phyloP scores from a whole-genome alignment of 1,140 invertebrate genomes.

The Drosophila eugracilis region DNA sequence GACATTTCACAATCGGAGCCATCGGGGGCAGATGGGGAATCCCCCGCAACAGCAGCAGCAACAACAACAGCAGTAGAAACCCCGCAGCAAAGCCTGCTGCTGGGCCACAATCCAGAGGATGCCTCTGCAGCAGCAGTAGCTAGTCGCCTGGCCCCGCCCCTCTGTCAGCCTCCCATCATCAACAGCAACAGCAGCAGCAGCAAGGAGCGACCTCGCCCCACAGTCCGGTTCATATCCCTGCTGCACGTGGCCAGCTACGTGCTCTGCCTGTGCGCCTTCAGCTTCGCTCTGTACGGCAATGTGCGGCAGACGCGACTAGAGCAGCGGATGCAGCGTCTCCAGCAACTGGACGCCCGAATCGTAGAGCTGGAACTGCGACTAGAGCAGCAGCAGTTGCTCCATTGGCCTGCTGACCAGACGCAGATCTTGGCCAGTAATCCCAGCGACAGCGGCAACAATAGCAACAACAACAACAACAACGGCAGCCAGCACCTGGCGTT shows the following conservation, averaged over 20 bases:
- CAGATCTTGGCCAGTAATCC: slow-evolving; percentile 43
- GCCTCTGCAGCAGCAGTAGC: slow-evolving; percentile 37
- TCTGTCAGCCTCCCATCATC: slow-evolving; percentile 38
- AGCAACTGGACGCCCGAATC: slow-evolving; percentile 79
- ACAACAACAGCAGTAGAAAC: slow-evolving; percentile 10
- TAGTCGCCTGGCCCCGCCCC: slow-evolving; percentile 70
- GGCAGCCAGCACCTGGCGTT: slow-evolving; percentile 33
- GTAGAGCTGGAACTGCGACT: slow-evolving; percentile 74
- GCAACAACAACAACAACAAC: slow-evolving; percentile 25
- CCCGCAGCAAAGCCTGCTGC: slow-evolving; percentile 54
- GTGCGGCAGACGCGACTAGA: slow-evolving; percentile 78
- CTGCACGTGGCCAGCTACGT: slow-evolving; percentile 78
- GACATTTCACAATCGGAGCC: slow-evolving; percentile 36
- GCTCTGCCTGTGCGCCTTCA: slow-evolving; percentile 80
- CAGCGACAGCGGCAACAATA: slow-evolving; percentile 10
- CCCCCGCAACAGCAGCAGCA: slow-evolving; percentile 13
- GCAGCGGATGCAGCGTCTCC: slow-evolving; percentile 69
- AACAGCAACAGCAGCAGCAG: slow-evolving; percentile 23
- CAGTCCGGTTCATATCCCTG: slow-evolving; percentile 66
- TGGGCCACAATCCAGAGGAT: slow-evolving; percentile 46
- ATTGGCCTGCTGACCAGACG: slow-evolving; percentile 62
- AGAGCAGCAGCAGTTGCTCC: slow-evolving; percentile 68
- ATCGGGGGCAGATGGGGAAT: slow-evolving; percentile 7
- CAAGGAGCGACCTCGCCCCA: slow-evolving; percentile 57
- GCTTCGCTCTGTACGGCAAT: slow-evolving; percentile 76